Percentiles rank a stretch among this genome's conserved stretches.
phyloP scores from a whole-genome alignment of 2,888 invertebrate species.

The Sinhomidia bicolor region DNA sequence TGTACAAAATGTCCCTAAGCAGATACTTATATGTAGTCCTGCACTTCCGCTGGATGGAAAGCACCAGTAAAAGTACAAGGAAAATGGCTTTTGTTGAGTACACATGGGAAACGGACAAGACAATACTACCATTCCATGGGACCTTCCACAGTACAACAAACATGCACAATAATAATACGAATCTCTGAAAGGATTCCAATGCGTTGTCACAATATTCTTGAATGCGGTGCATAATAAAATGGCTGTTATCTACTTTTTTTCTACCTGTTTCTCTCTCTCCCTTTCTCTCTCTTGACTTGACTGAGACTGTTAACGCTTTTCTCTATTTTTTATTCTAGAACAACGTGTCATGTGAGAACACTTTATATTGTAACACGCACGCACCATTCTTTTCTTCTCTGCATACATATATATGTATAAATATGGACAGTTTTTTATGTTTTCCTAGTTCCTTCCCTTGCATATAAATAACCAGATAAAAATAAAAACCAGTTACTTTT shows the following conservation, averaged over 20 bases:
- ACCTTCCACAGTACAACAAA: not conserved
- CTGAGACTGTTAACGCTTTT: not conserved
- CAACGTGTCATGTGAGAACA: not conserved
- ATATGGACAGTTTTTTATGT: constrained; percentile 4
- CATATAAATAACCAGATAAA: constrained; percentile 36
- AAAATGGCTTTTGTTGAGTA: constrained; percentile 15
- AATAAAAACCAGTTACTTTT: constrained; percentile 24
- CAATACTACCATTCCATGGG: not conserved
- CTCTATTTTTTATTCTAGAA: not conserved
- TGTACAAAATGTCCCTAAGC: constrained; percentile 27
- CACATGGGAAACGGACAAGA: constrained; percentile 34
- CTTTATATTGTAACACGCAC: constrained; percentile 28
- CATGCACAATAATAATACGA: constrained; percentile 8
- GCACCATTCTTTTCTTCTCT: not conserved
- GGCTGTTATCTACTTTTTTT: not conserved
- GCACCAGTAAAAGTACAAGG: not conserved
- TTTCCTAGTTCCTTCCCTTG: not conserved
- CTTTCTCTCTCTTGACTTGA: not conserved
- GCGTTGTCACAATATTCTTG: constrained; percentile 27
- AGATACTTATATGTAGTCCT: constrained; percentile 23
- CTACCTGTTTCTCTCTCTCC: constrained; percentile 23
- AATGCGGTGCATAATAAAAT: constrained; percentile 30
- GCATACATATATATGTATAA: too few relatives aligned
- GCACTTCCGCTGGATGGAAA: not conserved
- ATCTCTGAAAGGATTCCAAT: constrained; percentile 44